phyloP scores from a whole-genome alignment of 2,888 invertebrate species.

The Drosophila histrio region DNA sequence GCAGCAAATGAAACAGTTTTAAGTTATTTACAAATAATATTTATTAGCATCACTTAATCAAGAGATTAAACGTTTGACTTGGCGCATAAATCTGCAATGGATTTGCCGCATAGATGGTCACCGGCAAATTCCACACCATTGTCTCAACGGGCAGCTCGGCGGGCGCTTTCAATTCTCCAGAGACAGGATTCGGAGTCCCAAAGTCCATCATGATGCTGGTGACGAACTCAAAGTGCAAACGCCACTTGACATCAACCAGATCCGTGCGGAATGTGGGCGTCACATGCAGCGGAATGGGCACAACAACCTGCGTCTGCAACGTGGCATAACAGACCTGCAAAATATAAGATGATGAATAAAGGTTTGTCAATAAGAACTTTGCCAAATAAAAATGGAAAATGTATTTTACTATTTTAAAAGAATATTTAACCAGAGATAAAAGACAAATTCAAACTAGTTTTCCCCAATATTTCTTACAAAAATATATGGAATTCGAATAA shows the following conservation, averaged over 20 bases:
- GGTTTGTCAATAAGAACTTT: no score
- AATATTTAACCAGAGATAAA: neutral
- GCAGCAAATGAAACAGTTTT: neutral
- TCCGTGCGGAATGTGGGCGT: constrained; percentile 98
- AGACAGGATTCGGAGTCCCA: constrained; percentile 74
- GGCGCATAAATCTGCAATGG: constrained; percentile 92
- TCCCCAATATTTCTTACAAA: neutral
- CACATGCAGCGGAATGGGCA: constrained; percentile 97
- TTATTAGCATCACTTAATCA: constrained; percentile 72
- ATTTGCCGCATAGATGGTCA: constrained; percentile 96
- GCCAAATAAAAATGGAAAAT: neutral
- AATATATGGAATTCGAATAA: neutral
- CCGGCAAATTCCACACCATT: constrained; percentile 99
- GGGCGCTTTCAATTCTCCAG: constrained; percentile 92
- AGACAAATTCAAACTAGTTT: neutral
- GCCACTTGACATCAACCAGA: constrained; percentile 95
- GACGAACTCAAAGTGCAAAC: constrained; percentile 98
- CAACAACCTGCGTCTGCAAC: constrained; percentile 93
- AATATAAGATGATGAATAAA: neutral
- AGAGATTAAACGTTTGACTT: constrained; percentile 73
- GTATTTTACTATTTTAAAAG: neutral
- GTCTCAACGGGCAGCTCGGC: constrained; percentile 96
- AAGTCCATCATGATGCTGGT: constrained; percentile 90
- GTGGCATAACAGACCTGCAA: constrained; percentile 89
- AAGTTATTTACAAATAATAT: constrained; percentile 1